These are phyloP conservation scores for Arrhopalites spinosus DNA, from an alignment of 2,888 invertebrate genomes.

Conservation along the genomic window DNA sequence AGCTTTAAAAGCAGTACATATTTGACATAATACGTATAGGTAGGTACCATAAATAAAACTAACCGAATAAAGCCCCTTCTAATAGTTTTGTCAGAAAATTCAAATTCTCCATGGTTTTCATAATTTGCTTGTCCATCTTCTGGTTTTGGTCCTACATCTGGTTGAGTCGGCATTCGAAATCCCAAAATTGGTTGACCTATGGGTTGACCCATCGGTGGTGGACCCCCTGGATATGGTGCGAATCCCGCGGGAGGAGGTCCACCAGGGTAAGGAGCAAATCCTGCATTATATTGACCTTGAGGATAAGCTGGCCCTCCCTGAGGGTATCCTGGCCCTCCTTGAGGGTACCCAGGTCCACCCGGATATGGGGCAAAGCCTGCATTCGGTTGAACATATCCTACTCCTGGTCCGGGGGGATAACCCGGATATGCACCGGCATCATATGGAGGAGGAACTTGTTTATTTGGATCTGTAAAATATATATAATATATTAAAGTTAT, in stretches of 20 bases:
- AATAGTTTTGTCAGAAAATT: conserved; percentile 52
- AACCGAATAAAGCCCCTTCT: conserved; percentile 53
- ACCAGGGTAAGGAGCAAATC: too few relatives aligned
- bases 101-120: conserved; percentile 31
- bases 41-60: background rate
- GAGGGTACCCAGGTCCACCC: background rate
- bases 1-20: too few relatives aligned
- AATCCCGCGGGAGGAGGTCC: background rate
- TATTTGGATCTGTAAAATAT: conserved; percentile 15
- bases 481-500: too few relatives aligned
- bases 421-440: background rate
- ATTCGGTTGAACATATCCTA: background rate
- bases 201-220: background rate
- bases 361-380: background rate
- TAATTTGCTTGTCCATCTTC: background rate
- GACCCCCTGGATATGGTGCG: background rate
- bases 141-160: conserved; percentile 22
- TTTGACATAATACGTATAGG: background rate
- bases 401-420: conserved; percentile 10
- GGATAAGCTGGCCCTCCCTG: too few relatives aligned
- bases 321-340: too few relatives aligned
- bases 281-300: too few relatives aligned
- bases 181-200: conserved; percentile 17
- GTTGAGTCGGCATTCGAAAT: conserved; percentile 15
- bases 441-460: conserved; percentile 10